A percentile compares a stretch with the other conserved stretches of the same genome.
Evolutionary conservation across 2,113 vertebrate species (phyloP).

Genomic region (Melanerpes formicivorus): DNA sequence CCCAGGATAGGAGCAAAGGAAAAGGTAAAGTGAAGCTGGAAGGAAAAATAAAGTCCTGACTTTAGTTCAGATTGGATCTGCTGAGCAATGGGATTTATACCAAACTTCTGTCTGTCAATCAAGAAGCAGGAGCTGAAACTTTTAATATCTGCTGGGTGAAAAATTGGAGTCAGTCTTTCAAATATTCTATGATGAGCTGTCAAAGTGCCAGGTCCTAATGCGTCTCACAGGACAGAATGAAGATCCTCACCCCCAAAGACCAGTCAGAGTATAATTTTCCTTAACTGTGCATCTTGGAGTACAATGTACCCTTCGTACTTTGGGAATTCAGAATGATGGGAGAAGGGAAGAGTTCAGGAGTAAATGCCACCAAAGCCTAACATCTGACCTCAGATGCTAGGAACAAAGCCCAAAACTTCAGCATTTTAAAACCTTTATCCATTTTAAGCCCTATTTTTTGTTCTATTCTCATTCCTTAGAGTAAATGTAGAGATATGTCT

Average conservation of each 20-base stretch:
- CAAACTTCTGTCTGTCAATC: not conserved
- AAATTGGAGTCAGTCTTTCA: not conserved
- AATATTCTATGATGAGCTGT: not conserved
- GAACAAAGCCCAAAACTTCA: not conserved
- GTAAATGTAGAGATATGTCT: not conserved
- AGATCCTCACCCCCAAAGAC: not conserved
- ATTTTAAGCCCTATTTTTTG: not conserved
- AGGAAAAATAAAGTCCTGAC: not conserved
- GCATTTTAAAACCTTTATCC: not conserved
- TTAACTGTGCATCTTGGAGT: not conserved
- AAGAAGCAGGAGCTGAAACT: not conserved
- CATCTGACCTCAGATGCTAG: not conserved
- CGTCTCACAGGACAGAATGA: not conserved
- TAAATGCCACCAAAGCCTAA: not conserved
- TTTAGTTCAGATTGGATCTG: not conserved
- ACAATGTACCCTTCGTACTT: not conserved
- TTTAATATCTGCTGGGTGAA: not conserved
- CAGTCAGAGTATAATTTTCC: not conserved
- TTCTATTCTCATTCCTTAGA: not conserved
- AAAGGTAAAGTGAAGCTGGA: not conserved
- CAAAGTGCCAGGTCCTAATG: not conserved
- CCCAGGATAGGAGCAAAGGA: not conserved
- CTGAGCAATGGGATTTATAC: not conserved
- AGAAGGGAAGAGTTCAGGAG: not conserved
- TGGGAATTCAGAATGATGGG: not conserved